phyloP scores from a whole-genome alignment of 2,888 invertebrate species.

The Troides aeacus region DNA sequence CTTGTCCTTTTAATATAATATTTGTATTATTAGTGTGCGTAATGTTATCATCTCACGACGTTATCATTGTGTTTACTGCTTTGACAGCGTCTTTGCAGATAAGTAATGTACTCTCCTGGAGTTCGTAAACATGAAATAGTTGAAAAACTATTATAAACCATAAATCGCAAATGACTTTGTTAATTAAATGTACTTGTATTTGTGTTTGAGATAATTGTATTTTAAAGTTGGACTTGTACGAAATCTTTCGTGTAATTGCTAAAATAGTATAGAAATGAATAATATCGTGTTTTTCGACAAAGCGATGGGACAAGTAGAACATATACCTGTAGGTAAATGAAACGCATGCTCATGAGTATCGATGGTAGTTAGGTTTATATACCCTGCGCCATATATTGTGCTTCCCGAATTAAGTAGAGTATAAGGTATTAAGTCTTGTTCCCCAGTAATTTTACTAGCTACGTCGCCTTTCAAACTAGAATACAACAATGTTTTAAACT shows the following conservation, averaged over 20 bases:
- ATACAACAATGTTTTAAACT: no score
- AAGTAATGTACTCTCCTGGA: constrained; percentile 37
- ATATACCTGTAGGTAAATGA: no score
- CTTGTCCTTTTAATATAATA: constrained; percentile 29
- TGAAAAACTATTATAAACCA: constrained; percentile 2
- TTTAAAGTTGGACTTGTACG: background rate
- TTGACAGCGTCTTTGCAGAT: constrained; percentile 61
- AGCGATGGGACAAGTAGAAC: no score
- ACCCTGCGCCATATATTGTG: no score
- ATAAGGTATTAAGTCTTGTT: no score
- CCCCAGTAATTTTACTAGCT: no score
- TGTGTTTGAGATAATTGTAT: background rate
- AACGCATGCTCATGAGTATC: no score
- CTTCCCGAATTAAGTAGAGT: no score
- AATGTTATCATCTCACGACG: constrained; percentile 50
- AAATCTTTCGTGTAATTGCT: background rate
- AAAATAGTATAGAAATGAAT: background rate
- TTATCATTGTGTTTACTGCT: constrained; percentile 51
- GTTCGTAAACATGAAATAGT: constrained; percentile 33
- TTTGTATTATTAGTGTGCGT: constrained; percentile 25
- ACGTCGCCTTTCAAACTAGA: no score
- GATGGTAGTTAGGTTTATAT: no score
- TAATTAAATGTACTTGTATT: background rate
- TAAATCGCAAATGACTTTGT: background rate
- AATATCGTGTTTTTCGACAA: no score